These are phyloP conservation scores for Microtus ochrogaster DNA, from an alignment of 2,113 vertebrate species.

Conservation along the genomic window DNA sequence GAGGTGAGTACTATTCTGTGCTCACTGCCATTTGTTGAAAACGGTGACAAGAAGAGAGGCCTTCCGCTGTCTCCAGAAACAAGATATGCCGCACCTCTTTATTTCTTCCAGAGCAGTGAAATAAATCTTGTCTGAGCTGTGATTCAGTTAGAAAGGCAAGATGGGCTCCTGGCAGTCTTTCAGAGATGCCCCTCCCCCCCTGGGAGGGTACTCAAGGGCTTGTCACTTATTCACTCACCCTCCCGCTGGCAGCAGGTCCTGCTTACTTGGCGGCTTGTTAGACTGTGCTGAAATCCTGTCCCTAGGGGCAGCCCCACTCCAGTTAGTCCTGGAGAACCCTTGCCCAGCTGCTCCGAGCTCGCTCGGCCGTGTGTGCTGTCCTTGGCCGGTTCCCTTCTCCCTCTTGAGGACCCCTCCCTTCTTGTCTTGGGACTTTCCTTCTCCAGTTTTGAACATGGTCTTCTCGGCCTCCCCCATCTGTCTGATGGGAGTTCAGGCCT, in stretches of 20 bases:
- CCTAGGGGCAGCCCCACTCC: too few relatives aligned
- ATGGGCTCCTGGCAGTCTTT: neutral
- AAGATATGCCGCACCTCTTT: neutral
- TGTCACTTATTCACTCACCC: neutral
- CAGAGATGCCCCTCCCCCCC: neutral
- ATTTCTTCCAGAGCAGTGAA: neutral
- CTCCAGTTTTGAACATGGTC: neutral
- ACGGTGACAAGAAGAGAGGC: neutral
- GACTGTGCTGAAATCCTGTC: neutral
- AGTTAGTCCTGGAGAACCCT: neutral
- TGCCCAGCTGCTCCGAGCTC: neutral
- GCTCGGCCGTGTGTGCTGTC: neutral
- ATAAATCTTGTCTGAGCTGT: neutral
- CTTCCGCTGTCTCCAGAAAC: neutral
- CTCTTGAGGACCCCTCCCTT: neutral
- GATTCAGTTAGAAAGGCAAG: neutral
- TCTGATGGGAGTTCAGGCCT: neutral
- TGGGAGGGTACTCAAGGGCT: neutral
- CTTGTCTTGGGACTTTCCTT: neutral
- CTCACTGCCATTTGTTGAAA: neutral
- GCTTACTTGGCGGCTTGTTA: neutral
- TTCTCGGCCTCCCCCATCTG: neutral
- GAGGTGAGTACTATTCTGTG: neutral
- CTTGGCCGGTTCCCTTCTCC: neutral
- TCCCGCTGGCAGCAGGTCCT: neutral